phyloP scores from a whole-genome alignment of 2,797 vertebrate genomes.

The Garrulus glandarius region DNA sequence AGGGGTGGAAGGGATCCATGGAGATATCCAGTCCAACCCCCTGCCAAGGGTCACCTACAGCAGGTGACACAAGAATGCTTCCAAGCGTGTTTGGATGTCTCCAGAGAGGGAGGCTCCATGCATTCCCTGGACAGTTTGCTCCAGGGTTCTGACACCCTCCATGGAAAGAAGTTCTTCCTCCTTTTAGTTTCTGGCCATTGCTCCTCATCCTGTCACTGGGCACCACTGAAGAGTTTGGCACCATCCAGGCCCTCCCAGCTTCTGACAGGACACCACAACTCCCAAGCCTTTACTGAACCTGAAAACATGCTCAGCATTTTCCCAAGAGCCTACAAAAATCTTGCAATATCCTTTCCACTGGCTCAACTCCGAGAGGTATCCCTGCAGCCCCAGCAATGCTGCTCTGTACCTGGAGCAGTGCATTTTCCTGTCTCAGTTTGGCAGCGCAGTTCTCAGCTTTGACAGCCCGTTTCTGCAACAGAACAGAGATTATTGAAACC shows the following conservation, averaged over 20 bases:
- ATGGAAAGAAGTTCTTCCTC: neutral
- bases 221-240: neutral
- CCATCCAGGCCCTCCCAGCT: neutral
- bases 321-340: neutral
- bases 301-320: neutral
- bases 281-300: neutral
- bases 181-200: neutral
- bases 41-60: neutral
- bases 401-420: conserved; percentile 79
- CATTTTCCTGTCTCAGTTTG: conserved; percentile 83
- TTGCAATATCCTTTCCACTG: neutral
- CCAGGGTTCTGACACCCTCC: neutral
- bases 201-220: neutral
- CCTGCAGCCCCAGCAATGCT: neutral
- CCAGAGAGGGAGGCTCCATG: fast-evolving
- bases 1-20: neutral
- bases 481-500: neutral
- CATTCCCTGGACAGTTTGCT: neutral
- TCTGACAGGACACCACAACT: neutral
- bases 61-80: neutral
- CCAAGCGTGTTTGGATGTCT: neutral
- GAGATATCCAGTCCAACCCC: too few species aligned
- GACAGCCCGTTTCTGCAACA: conserved; percentile 83
- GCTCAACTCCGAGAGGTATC: fast-evolving
- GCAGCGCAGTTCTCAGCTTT: conserved; percentile 82